phyloP scores from a whole-genome alignment of 2,888 invertebrate genomes.

The Trachelus iudaicus region DNA sequence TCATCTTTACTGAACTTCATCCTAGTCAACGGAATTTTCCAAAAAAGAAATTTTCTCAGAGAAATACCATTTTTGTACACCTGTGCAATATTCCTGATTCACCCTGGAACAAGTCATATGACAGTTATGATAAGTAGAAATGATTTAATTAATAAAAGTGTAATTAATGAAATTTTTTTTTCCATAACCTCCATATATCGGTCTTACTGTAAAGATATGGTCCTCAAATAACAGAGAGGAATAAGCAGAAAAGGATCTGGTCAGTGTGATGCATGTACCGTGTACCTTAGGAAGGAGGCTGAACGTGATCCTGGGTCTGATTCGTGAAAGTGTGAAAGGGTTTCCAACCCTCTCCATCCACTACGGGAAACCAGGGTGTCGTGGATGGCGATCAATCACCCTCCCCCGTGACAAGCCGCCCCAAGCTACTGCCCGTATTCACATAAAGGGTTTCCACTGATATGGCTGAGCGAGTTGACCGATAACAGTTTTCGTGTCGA shows the following conservation, averaged over 20 bases:
- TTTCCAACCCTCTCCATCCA: conserved; percentile 43
- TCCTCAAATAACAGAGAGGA: conserved; percentile 1
- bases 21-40: not conserved
- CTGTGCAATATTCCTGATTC: not conserved
- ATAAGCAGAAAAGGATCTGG: conserved; percentile 24
- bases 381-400: conserved; percentile 61
- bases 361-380: conserved; percentile 47
- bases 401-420: conserved; percentile 28
- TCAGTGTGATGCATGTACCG: conserved; percentile 41
- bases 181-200: not conserved
- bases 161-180: not conserved
- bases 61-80: not conserved
- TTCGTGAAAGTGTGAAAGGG: conserved; percentile 59
- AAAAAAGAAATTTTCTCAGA: not conserved
- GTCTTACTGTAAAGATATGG: not conserved
- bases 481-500: conserved; percentile 22
- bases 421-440: conserved; percentile 30
- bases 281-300: conserved; percentile 33
- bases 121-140: not conserved
- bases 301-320: conserved; percentile 58
- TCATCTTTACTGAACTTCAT: conserved; percentile 25
- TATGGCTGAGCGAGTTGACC: conserved; percentile 36
- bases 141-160: not conserved
- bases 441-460: conserved; percentile 44
- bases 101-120: not conserved